A percentile compares a stretch with the other conserved stretches of the same genome.
These are phyloP conservation scores for Phengaris alcon DNA, from an alignment of 2,888 invertebrate genomes.

Conservation along the genomic window DNA sequence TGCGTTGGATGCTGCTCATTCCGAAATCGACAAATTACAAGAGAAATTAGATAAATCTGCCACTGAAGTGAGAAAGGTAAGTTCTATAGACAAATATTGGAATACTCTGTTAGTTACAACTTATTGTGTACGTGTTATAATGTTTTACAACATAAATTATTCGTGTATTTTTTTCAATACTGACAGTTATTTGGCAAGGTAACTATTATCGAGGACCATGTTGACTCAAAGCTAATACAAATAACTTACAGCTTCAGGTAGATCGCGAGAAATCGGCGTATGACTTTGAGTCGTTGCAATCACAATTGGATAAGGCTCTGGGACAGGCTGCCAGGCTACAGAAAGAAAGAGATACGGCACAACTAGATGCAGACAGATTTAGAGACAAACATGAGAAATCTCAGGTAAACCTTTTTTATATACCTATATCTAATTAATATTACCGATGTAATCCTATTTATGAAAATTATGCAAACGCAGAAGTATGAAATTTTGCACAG, in stretches of 20 bases:
- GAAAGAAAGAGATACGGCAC: conserved; percentile 92
- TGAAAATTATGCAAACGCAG: no score
- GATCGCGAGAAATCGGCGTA: conserved; percentile 94
- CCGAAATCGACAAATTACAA: conserved; percentile 93
- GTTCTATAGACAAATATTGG: conserved; percentile 39
- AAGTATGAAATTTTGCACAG: no score
- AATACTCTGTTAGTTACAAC: background rate
- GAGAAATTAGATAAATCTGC: conserved; percentile 91
- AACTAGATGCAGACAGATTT: conserved; percentile 90
- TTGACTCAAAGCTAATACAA: conserved; percentile 2
- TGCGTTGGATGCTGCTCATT: conserved; percentile 92
- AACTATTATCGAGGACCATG: background rate
- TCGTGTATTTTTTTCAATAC: background rate
- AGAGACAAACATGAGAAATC: conserved; percentile 93
- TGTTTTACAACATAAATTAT: background rate
- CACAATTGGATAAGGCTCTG: conserved; percentile 93
- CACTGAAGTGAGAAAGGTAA: conserved; percentile 89
- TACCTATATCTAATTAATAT: background rate
- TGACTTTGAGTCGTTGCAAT: conserved; percentile 93
- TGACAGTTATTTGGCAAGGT: background rate
- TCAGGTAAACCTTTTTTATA: conserved; percentile 80
- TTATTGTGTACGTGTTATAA: background rate
- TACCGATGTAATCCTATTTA: no score
- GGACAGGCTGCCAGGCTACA: conserved; percentile 92
- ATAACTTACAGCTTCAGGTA: conserved; percentile 83